Conservation (phyloP, 2,888 invertebrate species). For the Latrodectus elegans region DNA sequence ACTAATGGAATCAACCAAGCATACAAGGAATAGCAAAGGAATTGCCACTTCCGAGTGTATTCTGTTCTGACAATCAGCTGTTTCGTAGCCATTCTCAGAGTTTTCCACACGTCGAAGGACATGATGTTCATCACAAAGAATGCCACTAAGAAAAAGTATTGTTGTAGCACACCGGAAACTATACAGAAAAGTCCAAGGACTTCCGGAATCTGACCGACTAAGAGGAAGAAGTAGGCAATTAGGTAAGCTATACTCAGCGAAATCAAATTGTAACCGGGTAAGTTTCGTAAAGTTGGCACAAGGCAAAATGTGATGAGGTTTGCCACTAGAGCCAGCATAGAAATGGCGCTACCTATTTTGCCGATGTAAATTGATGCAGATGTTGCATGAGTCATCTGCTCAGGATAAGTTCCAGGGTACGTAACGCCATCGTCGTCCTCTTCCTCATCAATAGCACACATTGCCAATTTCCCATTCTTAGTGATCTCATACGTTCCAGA, state of each 20-base stretch:
- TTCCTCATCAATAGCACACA: background rate
- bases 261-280: conserved; percentile 78
- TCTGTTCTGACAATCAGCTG: conserved; percentile 72
- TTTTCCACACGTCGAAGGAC: conserved; percentile 76
- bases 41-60: conserved; percentile 36
- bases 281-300: conserved; percentile 77
- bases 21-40: conserved; percentile 73
- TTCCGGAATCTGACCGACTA: conserved; percentile 74
- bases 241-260: conserved; percentile 77
- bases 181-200: conserved; percentile 11
- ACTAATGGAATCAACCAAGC: conserved; percentile 75
- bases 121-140: conserved; percentile 79
- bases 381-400: background rate
- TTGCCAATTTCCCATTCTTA: background rate
- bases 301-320: conserved; percentile 77
- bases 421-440: background rate
- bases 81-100: conserved; percentile 75
- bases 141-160: conserved; percentile 78
- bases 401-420: background rate
- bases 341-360: conserved; percentile 76
- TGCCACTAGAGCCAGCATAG: conserved; percentile 76
- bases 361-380: conserved; percentile 72
- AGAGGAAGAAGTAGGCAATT: conserved; percentile 76
- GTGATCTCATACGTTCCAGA: conserved; percentile 14
- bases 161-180: conserved; percentile 72